Evolutionary conservation across 2,797 vertebrate species (phyloP).

Genomic region (Falco peregrinus): DNA sequence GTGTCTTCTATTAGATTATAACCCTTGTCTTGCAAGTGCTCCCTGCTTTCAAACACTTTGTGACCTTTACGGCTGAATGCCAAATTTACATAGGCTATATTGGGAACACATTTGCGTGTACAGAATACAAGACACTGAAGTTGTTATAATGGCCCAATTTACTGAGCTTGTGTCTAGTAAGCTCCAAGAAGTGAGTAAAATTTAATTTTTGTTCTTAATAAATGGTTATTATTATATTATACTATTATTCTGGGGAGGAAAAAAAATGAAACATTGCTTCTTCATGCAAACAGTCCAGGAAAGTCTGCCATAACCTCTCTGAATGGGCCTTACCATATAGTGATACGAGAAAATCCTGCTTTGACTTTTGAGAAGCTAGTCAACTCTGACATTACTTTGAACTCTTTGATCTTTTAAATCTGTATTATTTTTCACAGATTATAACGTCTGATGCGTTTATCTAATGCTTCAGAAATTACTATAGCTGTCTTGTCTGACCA

Average conservation of each 20-base stretch:
- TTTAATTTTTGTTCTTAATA: neutral
- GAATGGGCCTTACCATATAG: neutral
- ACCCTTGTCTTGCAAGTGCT: neutral
- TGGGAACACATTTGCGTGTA: neutral
- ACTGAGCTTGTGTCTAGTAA: neutral
- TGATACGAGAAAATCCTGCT: neutral
- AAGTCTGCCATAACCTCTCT: neutral
- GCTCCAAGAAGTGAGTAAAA: neutral
- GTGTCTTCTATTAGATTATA: neutral
- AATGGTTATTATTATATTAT: neutral
- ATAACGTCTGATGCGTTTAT: neutral
- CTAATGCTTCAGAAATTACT: neutral
- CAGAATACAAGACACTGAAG: neutral
- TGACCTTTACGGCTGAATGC: conserved; percentile 3
- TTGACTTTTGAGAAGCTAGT: neutral
- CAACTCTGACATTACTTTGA: neutral
- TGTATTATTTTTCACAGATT: neutral
- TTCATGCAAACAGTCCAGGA: neutral
- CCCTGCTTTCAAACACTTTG: neutral
- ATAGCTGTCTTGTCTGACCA: neutral
- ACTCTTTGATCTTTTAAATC: neutral
- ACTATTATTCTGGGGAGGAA: neutral
- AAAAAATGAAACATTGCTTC: neutral
- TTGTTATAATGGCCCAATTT: neutral
- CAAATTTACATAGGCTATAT: neutral